These are phyloP conservation scores for Rhopalosiphum maidis DNA, from an alignment of 1,140 invertebrate species.

Conservation along the genomic window DNA sequence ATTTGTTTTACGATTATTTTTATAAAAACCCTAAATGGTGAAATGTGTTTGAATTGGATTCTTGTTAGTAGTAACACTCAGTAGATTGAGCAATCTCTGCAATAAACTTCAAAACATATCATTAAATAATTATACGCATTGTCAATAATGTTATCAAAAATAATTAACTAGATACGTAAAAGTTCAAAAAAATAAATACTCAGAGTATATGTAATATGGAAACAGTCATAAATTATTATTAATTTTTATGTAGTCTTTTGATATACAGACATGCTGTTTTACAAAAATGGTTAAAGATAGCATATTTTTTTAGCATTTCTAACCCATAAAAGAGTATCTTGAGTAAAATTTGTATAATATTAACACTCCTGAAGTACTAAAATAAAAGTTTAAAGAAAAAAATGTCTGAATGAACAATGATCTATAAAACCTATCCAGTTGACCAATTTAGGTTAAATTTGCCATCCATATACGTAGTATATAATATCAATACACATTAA, in stretches of 20 bases:
- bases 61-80: background rate
- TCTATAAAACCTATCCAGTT: no score
- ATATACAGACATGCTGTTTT: no score
- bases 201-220: no score
- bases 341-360: background rate
- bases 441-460: no score
- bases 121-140: background rate
- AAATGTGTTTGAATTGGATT: background rate
- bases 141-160: background rate
- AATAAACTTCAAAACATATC: background rate
- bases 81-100: background rate
- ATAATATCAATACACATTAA: no score
- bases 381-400: no score
- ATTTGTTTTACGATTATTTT: background rate
- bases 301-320: background rate
- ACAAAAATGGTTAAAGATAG: no score
- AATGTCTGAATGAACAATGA: no score
- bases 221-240: background rate
- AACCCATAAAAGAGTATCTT: background rate
- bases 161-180: background rate
- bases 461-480: no score
- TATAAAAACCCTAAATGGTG: background rate
- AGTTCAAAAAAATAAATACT: background rate
- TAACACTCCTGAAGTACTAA: background rate
- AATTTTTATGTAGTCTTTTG: no score